Evolutionary conservation across 1,140 invertebrate genomes (phyloP).

Genomic region (Heliconius melpomene): DNA sequence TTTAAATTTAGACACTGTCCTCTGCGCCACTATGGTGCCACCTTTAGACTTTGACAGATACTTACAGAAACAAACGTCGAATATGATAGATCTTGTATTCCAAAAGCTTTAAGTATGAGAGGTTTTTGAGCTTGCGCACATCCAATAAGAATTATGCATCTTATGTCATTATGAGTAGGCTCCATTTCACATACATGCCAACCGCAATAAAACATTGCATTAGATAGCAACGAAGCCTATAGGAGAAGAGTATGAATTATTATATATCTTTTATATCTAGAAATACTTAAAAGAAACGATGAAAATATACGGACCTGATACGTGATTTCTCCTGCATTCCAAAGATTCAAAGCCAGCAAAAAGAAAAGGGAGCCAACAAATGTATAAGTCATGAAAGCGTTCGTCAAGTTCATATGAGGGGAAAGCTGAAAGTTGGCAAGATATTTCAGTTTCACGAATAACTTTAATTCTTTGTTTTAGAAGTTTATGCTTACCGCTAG

Average conservation of each 20-base stretch:
- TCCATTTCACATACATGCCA: constrained; percentile 61
- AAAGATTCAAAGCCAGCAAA: constrained; percentile 65
- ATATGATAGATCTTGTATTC: constrained; percentile 55
- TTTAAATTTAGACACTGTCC: no score
- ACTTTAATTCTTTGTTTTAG: constrained; percentile 27
- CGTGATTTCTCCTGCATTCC: constrained; percentile 72
- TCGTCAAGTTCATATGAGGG: constrained; percentile 63
- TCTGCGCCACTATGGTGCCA: no score
- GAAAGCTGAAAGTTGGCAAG: constrained; percentile 55
- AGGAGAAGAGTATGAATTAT: neutral
- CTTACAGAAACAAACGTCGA: constrained; percentile 58
- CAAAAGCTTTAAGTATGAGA: constrained; percentile 69
- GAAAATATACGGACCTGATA: constrained; percentile 55
- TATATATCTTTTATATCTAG: neutral
- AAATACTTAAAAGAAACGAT: neutral
- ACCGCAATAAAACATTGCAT: constrained; percentile 67
- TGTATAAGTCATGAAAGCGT: constrained; percentile 72
- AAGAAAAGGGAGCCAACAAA: constrained; percentile 68
- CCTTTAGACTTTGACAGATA: neutral
- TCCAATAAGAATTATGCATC: constrained; percentile 58
- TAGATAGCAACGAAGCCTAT: constrained; percentile 65
- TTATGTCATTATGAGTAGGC: constrained; percentile 51
- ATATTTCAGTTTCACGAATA: constrained; percentile 33
- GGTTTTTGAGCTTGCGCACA: constrained; percentile 72
- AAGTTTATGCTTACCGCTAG: constrained; percentile 61